phyloP scores from a whole-genome alignment of 2,888 invertebrate species.

The Eupelmus urozonus region DNA sequence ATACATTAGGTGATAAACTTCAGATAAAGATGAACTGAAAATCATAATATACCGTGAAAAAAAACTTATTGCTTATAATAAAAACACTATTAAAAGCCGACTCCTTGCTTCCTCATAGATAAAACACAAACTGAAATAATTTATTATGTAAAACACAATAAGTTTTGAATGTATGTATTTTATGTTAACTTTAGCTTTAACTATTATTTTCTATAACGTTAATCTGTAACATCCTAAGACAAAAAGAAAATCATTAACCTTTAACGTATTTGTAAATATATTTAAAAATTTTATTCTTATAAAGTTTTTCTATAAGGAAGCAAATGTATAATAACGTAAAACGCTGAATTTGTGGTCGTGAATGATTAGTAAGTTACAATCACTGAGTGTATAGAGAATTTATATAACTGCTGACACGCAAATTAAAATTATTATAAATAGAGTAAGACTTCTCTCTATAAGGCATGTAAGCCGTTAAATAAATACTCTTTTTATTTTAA shows the following conservation, averaged over 20 bases:
- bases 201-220: constrained; percentile 13
- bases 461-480: constrained; percentile 39
- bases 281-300: constrained; percentile 34
- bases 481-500: constrained; percentile 43
- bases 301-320: constrained; percentile 52
- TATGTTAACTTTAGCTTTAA: not conserved
- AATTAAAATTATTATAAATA: constrained; percentile 30
- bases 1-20: constrained; percentile 45
- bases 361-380: constrained; percentile 26
- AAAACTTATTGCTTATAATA: constrained; percentile 41
- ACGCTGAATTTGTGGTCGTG: constrained; percentile 23
- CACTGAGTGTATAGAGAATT: constrained; percentile 47
- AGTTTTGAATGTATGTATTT: too few relatives aligned
- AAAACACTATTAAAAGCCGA: constrained; percentile 33
- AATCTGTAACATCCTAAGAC: not conserved
- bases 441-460: constrained; percentile 26
- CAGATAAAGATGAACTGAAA: constrained; percentile 42
- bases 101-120: constrained; percentile 48
- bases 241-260: constrained; percentile 15
- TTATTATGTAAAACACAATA: not conserved
- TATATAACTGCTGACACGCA: constrained; percentile 22
- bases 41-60: constrained; percentile 27
- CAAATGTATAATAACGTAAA: constrained; percentile 50
- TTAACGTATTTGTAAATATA: constrained; percentile 32
- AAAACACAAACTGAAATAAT: constrained; percentile 12